Percentiles rank a stretch among this genome's conserved stretches.
phyloP scores from a whole-genome alignment of 2,888 invertebrate species.

The Orchesella flavescens region DNA sequence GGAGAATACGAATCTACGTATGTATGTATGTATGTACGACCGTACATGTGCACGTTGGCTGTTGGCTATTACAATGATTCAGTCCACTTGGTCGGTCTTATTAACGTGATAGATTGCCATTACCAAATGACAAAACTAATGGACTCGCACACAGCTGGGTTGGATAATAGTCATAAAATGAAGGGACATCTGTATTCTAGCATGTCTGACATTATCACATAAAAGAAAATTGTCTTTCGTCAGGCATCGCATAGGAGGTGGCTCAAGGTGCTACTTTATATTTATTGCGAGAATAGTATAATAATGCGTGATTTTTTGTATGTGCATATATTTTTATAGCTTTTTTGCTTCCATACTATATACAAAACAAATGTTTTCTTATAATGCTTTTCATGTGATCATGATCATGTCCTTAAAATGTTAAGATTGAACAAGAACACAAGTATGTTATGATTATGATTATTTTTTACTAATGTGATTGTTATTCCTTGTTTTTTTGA shows the following conservation, averaged over 20 bases:
- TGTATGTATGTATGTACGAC: too few relatives aligned
- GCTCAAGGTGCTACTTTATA: background rate
- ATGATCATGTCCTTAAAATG: too few relatives aligned
- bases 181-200: slow-evolving; percentile 15
- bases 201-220: background rate
- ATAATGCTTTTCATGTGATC: too few relatives aligned
- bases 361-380: too few relatives aligned
- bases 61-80: background rate
- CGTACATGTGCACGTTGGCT: background rate
- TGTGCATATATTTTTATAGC: too few relatives aligned
- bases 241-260: background rate
- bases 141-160: slow-evolving; percentile 51
- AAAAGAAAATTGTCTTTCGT: slow-evolving; percentile 8
- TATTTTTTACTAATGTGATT: too few relatives aligned
- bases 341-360: too few relatives aligned
- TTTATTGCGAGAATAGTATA: background rate
- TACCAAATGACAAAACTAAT: slow-evolving; percentile 54
- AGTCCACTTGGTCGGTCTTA: slow-evolving; percentile 20
- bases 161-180: slow-evolving; percentile 30
- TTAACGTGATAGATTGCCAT: slow-evolving; percentile 50
- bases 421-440: too few relatives aligned
- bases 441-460: too few relatives aligned
- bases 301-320: background rate
- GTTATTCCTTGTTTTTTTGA: background rate
- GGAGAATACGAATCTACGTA: too few relatives aligned